phyloP scores from a whole-genome alignment of 2,797 vertebrate genomes.

The Typhlichthys eigenmanni region DNA sequence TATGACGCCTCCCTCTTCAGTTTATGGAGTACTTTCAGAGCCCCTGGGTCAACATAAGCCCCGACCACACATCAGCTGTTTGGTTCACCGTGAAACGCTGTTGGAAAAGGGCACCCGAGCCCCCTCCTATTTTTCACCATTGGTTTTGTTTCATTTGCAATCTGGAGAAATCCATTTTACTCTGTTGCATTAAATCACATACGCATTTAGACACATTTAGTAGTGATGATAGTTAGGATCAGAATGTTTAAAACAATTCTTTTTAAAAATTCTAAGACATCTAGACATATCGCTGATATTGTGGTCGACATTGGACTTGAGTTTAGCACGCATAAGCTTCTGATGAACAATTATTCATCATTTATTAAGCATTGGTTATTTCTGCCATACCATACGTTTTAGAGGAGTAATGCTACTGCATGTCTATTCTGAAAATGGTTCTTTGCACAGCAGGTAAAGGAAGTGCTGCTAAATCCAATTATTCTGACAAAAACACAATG shows the following conservation, averaged over 20 bases:
- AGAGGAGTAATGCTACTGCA: no score
- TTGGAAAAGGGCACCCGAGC: conserved; percentile 19
- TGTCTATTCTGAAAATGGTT: not conserved
- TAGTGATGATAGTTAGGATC: no score
- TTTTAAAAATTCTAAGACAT: no score
- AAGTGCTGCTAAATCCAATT: not conserved
- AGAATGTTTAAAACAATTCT: no score
- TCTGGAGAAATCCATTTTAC: not conserved
- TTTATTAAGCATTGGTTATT: no score
- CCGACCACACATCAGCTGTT: conserved; percentile 47
- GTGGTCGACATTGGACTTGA: not conserved
- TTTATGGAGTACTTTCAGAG: conserved; percentile 54
- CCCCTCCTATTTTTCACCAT: not conserved
- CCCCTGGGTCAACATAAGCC: conserved; percentile 47
- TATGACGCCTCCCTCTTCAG: conserved; percentile 52
- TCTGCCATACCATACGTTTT: not conserved
- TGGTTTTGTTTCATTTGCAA: not conserved
- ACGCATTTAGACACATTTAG: no score
- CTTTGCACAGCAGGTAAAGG: not conserved
- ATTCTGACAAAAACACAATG: conserved; percentile 1
- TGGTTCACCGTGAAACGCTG: conserved; percentile 32
- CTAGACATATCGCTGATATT: no score
- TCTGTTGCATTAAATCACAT: no score
- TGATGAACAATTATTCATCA: no score
- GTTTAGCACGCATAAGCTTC: conserved; percentile 1